A percentile compares a stretch with the other conserved stretches of the same genome.
Conservation (phyloP, 2,113 vertebrate species). For the Plecturocebus donacophilus region DNA sequence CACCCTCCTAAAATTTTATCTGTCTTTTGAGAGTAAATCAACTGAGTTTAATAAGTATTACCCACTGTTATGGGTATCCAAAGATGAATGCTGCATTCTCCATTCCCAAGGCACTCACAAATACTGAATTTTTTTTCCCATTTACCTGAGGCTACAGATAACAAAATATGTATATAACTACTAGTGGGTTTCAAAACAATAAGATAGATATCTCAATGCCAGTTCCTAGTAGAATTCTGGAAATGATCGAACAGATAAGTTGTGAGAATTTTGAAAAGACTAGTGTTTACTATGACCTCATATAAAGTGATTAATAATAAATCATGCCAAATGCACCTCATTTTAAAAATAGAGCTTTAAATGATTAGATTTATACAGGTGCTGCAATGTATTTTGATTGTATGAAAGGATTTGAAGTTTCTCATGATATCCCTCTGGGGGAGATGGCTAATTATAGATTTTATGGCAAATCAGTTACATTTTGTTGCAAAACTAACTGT, state of each 20-base stretch:
- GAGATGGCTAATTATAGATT: neutral
- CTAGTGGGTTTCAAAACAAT: no score
- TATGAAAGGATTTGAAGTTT: neutral
- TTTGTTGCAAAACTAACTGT: neutral
- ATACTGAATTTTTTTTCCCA: neutral
- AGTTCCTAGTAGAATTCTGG: neutral
- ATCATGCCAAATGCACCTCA: neutral
- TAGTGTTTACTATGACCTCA: neutral
- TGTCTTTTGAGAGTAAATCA: neutral
- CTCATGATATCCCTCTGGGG: neutral
- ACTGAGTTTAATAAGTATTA: neutral
- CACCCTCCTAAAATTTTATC: neutral
- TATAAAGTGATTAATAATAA: neutral
- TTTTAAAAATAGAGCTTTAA: neutral
- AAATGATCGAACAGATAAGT: neutral
- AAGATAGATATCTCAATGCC: neutral
- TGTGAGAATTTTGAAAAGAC: neutral
- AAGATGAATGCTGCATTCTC: neutral
- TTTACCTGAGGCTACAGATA: neutral
- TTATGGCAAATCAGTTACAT: neutral
- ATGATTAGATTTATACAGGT: neutral
- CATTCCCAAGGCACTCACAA: neutral
- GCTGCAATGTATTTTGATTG: neutral
- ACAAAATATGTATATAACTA: neutral
- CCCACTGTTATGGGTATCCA: neutral